These are phyloP conservation scores for Eurytoma californica DNA, from an alignment of 2,888 invertebrate species.

Conservation along the genomic window DNA sequence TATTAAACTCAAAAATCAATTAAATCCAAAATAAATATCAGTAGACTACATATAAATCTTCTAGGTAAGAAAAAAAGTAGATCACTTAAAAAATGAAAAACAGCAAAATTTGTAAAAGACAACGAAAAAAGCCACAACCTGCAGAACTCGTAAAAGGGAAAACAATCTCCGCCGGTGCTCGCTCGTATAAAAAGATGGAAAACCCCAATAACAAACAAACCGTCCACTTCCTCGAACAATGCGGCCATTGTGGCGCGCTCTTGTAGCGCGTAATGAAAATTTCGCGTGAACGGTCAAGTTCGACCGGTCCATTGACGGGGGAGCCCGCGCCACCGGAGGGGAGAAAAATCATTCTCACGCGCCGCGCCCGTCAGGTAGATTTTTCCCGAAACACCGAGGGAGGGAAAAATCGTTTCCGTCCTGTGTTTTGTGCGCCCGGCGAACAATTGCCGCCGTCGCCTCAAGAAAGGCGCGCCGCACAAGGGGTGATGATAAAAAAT, in stretches of 20 bases:
- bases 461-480: conserved; percentile 20
- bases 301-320: conserved; percentile 22
- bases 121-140: too few relatives aligned
- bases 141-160: too few relatives aligned
- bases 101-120: too few relatives aligned
- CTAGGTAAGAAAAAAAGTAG: too few relatives aligned
- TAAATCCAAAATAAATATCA: too few relatives aligned
- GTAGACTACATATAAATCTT: too few relatives aligned
- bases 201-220: conserved; percentile 24
- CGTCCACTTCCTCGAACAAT: conserved; percentile 39
- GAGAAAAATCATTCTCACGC: conserved; percentile 46
- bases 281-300: conserved; percentile 42
- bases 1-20: too few relatives aligned
- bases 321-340: not conserved
- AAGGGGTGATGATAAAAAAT: conserved; percentile 40
- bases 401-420: conserved; percentile 50
- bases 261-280: conserved; percentile 35
- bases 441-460: conserved; percentile 28
- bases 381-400: conserved; percentile 44
- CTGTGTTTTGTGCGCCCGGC: conserved; percentile 44
- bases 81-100: too few relatives aligned
- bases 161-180: too few relatives aligned
- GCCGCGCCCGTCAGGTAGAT: conserved; percentile 28
- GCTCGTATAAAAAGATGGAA: too few relatives aligned
- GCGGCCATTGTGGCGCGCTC: not conserved